Evolutionary conservation across 2,113 vertebrate species (phyloP), one percentile per base, ranked within the genome.

Genomic region (Petroica traversi): DNA sequence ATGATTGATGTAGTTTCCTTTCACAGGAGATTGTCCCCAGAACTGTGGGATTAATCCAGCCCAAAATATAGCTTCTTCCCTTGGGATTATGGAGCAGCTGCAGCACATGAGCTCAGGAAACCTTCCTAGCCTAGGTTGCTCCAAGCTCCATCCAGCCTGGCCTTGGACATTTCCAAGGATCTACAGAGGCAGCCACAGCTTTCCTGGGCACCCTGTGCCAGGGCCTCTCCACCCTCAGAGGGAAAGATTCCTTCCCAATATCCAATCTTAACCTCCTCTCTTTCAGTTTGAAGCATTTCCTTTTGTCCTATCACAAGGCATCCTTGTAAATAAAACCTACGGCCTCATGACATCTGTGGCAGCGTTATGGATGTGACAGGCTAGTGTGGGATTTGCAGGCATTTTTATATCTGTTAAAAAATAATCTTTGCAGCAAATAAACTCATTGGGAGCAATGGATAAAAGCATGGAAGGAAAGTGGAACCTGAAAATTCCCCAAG

Each of bases 101-200:
- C 34, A 54, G 36, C 57, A 61, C 41, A 26, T n/a, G 57, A 48
- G 16, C 54, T 71, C 28, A 43, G 52, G 40, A 29, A 2, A 20
- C 3, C 12, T 69, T 6, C 11, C 63, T 4, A 0, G 0, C 28
- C 19, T 46, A 69, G 73, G 19, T 0, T 11, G 15, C 4, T 61
- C 38, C 54, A 38, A 52, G 3, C 8, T 2, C 61, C 0, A 0
- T 58, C 52, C 71, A 58, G 0, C 33, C 33, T 45, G 54, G 15
- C 46, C 63, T 69, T 29, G 55, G 28, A 2, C 64, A 46, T 4
- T 54, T 0, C 15, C 54, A 77, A n/a, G 63, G 38, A 48, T 63
- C 62, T n/a, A n/a, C 83, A 51, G 57, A 34, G 11, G 4, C 74
- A 87, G 29, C 64, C 57, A 41, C 74, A 71, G 48, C 25, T 63